phyloP scores from a whole-genome alignment of 2,888 invertebrate genomes.

The Caradrina kadenii region DNA sequence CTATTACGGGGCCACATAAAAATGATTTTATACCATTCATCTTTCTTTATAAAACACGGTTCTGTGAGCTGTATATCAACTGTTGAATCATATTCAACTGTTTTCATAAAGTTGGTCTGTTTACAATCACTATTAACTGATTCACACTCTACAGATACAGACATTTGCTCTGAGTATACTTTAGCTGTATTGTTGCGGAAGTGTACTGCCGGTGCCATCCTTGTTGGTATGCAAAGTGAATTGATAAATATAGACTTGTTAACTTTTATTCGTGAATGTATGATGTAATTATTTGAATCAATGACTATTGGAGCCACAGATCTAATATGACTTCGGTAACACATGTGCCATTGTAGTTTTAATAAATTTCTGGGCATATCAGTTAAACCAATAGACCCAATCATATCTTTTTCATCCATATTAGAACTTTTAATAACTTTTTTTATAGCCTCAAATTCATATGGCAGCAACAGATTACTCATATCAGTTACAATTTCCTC shows the following conservation, averaged over 20 bases:
- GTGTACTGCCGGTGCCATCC: conserved; percentile 82
- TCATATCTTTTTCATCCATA: conserved; percentile 57
- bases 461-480: conserved; percentile 79
- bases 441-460: conserved; percentile 74
- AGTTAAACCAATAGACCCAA: conserved; percentile 55
- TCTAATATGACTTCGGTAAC: conserved; percentile 81
- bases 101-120: conserved; percentile 79
- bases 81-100: conserved; percentile 84
- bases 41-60: conserved; percentile 84
- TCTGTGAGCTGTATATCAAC: conserved; percentile 83
- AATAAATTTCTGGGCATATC: conserved; percentile 75
- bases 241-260: conserved; percentile 86
- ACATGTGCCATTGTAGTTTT: conserved; percentile 82
- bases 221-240: conserved; percentile 84
- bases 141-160: conserved; percentile 80
- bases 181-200: conserved; percentile 77
- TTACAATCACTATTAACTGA: conserved; percentile 79
- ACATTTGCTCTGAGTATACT: conserved; percentile 83
- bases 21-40: conserved; percentile 84
- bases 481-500: conserved; percentile 76
- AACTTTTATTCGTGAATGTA: conserved; percentile 81
- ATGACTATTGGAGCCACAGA: conserved; percentile 84
- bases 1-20: conserved; percentile 82
- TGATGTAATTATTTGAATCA: conserved; percentile 76
- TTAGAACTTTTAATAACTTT: conserved; percentile 64